These are phyloP conservation scores for Epirrhoe tristata DNA, from an alignment of 2,888 invertebrate genomes.

Conservation along the genomic window DNA sequence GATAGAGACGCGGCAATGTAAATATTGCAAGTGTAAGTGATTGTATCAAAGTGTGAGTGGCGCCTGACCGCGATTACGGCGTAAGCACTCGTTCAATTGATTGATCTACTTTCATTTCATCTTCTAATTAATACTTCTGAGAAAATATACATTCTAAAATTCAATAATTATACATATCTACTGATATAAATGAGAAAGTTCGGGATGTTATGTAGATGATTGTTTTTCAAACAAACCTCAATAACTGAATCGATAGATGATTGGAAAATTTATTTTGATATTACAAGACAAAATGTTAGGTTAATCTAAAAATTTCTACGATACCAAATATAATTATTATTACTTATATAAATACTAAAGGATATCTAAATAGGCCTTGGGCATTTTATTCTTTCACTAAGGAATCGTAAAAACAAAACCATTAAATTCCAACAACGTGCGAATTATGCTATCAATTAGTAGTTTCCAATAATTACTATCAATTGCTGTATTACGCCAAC, in stretches of 20 bases:
- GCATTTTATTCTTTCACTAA: background rate
- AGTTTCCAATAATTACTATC: slow-evolving; percentile 18
- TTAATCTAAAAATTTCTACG: no score
- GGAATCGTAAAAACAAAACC: background rate
- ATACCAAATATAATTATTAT: no score
- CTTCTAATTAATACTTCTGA: slow-evolving; percentile 53
- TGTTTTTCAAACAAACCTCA: no score
- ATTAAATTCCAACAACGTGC: background rate
- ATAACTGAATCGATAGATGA: no score
- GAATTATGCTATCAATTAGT: slow-evolving; percentile 4
- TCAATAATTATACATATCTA: background rate
- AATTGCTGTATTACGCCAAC: slow-evolving; percentile 49
- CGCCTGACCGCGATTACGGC: slow-evolving; percentile 60
- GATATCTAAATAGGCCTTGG: background rate
- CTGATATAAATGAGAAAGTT: background rate
- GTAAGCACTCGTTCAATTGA: slow-evolving; percentile 73
- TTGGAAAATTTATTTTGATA: no score
- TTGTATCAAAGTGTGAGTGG: slow-evolving; percentile 45
- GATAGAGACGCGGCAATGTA: slow-evolving; percentile 47
- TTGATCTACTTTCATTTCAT: slow-evolving; percentile 65
- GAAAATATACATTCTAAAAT: slow-evolving; percentile 38
- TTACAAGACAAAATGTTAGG: no score
- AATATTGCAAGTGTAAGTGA: slow-evolving; percentile 36
- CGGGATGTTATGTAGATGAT: no score
- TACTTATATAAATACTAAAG: background rate